Evolutionary conservation across 2,888 invertebrate species (phyloP).

Genomic region (Caenorhabditis macrosperma): DNA sequence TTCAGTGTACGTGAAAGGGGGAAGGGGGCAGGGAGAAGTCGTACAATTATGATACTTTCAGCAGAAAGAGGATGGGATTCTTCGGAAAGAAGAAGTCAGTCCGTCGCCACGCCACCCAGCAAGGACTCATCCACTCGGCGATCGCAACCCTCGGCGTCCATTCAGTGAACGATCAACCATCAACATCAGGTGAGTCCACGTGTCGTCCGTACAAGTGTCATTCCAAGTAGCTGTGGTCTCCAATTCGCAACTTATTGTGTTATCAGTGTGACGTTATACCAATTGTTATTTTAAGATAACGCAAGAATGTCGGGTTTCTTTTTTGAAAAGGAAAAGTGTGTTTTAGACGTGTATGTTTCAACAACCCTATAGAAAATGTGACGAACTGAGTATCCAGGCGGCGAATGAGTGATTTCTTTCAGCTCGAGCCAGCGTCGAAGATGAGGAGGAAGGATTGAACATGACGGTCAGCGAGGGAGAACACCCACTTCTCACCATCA

Average conservation of each 20-base stretch:
- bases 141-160: slow-evolving; percentile 68
- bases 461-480: slow-evolving; percentile 51
- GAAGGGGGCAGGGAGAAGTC: neutral
- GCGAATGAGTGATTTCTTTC: neutral
- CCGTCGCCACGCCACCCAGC: slow-evolving; percentile 58
- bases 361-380: too few species aligned
- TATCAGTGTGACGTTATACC: slow-evolving; percentile 25
- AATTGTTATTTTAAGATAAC: slow-evolving; percentile 58
- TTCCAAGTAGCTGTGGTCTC: slow-evolving; percentile 43
- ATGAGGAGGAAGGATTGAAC: slow-evolving; percentile 58
- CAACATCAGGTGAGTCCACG: slow-evolving; percentile 52
- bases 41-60: too few species aligned
- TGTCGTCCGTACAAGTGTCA: too few species aligned
- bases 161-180: slow-evolving; percentile 53
- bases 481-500: slow-evolving; percentile 63
- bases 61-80: slow-evolving; percentile 50
- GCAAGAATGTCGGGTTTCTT: slow-evolving; percentile 9
- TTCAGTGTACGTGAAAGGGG: slow-evolving; percentile 18
- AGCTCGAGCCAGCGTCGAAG: slow-evolving; percentile 42
- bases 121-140: slow-evolving; percentile 66
- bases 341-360: neutral
- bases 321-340: neutral
- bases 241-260: slow-evolving; percentile 36
- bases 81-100: slow-evolving; percentile 57
- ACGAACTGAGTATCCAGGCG: neutral